Conservation (phyloP, 1,140 invertebrate species). For the Lerema accius region DNA sequence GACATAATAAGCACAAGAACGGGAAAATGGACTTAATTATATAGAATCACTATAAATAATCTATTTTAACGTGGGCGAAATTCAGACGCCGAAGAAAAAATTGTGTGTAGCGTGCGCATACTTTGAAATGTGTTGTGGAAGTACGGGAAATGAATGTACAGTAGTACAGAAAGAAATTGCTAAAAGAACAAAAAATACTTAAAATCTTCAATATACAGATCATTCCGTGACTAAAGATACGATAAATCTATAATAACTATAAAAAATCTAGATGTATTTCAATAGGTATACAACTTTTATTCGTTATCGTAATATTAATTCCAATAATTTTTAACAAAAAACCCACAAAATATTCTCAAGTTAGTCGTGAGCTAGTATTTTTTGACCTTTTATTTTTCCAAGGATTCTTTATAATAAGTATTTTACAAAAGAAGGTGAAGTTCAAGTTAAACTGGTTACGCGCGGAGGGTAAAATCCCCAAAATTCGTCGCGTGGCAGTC, state of each 20-base stretch:
- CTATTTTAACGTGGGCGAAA: background rate
- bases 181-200: too few species aligned
- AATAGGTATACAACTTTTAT: too few species aligned
- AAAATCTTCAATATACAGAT: too few species aligned
- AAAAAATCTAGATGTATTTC: too few species aligned
- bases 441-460: constrained; percentile 33
- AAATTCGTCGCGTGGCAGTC: constrained; percentile 53
- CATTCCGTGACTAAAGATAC: too few species aligned
- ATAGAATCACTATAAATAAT: constrained; percentile 23
- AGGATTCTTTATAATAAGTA: background rate
- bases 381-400: constrained; percentile 4
- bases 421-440: constrained; percentile 8
- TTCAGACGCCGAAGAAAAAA: background rate
- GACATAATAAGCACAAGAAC: background rate
- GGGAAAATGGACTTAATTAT: constrained; percentile 1
- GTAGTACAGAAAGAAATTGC: too few species aligned
- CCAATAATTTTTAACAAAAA: constrained; percentile 33
- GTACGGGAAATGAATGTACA: too few species aligned
- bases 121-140: too few species aligned
- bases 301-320: too few species aligned
- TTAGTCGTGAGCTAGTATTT: constrained; percentile 30
- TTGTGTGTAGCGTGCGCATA: too few species aligned
- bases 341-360: constrained; percentile 22
- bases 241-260: too few species aligned
- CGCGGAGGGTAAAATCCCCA: constrained; percentile 40